Evolutionary conservation across 2,113 vertebrate genomes (phyloP), one percentile per base, ranked within the genome.

Genomic region (Cromileptes altivelis): DNA sequence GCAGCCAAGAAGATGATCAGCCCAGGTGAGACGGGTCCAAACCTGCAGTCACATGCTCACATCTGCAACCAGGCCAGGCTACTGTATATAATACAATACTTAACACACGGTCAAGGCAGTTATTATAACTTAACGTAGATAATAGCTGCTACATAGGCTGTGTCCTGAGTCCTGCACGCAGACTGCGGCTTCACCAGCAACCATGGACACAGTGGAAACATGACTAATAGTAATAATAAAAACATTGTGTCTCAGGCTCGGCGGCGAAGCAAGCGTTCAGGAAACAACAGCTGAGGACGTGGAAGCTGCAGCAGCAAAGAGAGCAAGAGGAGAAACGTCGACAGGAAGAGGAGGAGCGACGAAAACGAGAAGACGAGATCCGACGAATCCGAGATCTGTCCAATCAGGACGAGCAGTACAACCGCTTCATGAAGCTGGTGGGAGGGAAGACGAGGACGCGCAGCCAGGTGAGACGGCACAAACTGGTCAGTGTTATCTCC

Each of bases 391-490:
- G 98, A 0, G 98, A 99, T 77, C 96, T 99, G 18, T 99, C 98
- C 86, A 99, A 99, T 93, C 98, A 99, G 91, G 98, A 99, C 75
- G 98, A 99, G 80, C 98, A 99, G 77, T 99, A 99, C 84, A 99
- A 99, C 94, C 96, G 98, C 56, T 99, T 99, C 88, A 99, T 99
- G 98, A 99, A 99, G 81, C 95, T 99, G 79, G 97, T 99, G 88
- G 98, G 98, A 3, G 97, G 96, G 19, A 97, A 95, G 85, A 95
- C 92, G n/a, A 91, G 94, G 85, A 93, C 95, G 0, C 95, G 96
- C 87, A 96, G 95, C 91, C 97, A 97, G 92, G 98, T 99, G 40
- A 85, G 82, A 33, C 42, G 11, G 2, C 42, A 12, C 33, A 37
- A 37, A 37, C 33, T 37, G 33, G 5, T 37, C 33, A 37, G 33